phyloP scores from a whole-genome alignment of 1,140 invertebrate genomes.

The Drosophila equinoxialis region DNA sequence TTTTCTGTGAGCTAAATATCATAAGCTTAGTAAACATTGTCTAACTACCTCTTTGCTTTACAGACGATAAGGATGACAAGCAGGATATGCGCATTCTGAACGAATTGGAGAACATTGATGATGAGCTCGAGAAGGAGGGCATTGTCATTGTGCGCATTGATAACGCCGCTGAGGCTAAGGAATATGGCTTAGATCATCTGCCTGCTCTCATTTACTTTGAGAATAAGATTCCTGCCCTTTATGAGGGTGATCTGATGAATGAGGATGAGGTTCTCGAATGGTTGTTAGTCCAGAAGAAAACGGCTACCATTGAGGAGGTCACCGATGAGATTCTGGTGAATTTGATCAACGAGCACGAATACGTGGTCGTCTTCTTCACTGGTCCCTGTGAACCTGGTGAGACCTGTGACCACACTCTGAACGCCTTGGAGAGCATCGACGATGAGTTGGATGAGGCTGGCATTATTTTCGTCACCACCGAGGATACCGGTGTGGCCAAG shows the following conservation, averaged over 20 bases:
- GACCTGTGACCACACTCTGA: slow-evolving; percentile 91
- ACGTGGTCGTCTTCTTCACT: slow-evolving; percentile 97
- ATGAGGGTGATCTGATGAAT: slow-evolving; percentile 95
- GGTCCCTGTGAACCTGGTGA: slow-evolving; percentile 94
- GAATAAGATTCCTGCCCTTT: slow-evolving; percentile 94
- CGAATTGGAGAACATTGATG: slow-evolving; percentile 96
- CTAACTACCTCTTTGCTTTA: no score
- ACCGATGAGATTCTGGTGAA: slow-evolving; percentile 95
- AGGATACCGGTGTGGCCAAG: slow-evolving; percentile 91
- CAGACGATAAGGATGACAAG: slow-evolving; percentile 95
- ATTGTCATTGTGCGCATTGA: slow-evolving; percentile 95
- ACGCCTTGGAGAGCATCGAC: slow-evolving; percentile 95
- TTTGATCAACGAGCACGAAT: slow-evolving; percentile 95
- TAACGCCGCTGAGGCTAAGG: slow-evolving; percentile 93
- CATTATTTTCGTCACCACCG: slow-evolving; percentile 96
- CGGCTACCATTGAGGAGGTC: slow-evolving; percentile 96
- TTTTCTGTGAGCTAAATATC: slow-evolving; percentile 89
- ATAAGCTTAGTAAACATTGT: no score
- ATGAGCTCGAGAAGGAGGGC: slow-evolving; percentile 94
- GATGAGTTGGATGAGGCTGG: slow-evolving; percentile 96
- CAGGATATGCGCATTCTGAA: slow-evolving; percentile 94
- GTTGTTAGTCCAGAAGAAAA: slow-evolving; percentile 94
- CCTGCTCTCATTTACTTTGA: slow-evolving; percentile 96
- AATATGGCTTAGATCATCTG: slow-evolving; percentile 95
- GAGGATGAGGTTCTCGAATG: slow-evolving; percentile 96